These are phyloP conservation scores for Apteryx mantelli DNA, from an alignment of 2,113 vertebrate genomes.

Conservation along the genomic window DNA sequence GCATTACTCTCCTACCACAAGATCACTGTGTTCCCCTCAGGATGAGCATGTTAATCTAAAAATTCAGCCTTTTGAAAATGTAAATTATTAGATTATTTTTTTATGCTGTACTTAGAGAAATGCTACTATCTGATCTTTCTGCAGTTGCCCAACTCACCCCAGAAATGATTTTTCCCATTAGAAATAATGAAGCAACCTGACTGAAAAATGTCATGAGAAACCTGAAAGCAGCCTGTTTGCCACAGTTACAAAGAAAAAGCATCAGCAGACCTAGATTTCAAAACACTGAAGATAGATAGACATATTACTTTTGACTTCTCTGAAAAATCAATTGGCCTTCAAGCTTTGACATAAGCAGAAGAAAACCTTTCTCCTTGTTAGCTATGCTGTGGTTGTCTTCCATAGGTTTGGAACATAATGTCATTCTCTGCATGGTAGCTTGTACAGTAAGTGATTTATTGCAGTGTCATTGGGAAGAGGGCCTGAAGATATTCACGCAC, in stretches of 20 bases:
- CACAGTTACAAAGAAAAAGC: conserved; percentile 30
- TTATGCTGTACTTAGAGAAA: not conserved
- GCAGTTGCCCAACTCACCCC: not conserved
- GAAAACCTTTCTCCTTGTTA: not conserved
- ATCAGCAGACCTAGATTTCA: conserved; percentile 23
- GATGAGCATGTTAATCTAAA: not conserved
- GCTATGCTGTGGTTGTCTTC: not conserved
- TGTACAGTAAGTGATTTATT: not conserved
- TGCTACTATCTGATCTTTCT: not conserved
- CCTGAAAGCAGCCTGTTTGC: not conserved
- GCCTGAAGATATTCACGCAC: not conserved
- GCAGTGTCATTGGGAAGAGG: not conserved
- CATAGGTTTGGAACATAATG: not conserved
- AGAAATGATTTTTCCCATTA: not conserved
- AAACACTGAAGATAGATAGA: conserved; percentile 48
- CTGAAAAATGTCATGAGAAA: conserved; percentile 22
- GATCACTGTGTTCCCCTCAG: not conserved
- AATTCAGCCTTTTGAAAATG: not conserved
- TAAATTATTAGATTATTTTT: not conserved
- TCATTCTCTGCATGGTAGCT: not conserved
- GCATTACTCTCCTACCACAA: not conserved
- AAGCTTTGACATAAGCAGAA: conserved; percentile 12
- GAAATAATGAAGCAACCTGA: conserved; percentile 38
- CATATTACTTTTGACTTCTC: conserved; percentile 25
- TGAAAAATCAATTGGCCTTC: conserved; percentile 32